Base-by-base conservation (phyloP, 2,888 invertebrate species). In the Synergus itoensis region DNA sequence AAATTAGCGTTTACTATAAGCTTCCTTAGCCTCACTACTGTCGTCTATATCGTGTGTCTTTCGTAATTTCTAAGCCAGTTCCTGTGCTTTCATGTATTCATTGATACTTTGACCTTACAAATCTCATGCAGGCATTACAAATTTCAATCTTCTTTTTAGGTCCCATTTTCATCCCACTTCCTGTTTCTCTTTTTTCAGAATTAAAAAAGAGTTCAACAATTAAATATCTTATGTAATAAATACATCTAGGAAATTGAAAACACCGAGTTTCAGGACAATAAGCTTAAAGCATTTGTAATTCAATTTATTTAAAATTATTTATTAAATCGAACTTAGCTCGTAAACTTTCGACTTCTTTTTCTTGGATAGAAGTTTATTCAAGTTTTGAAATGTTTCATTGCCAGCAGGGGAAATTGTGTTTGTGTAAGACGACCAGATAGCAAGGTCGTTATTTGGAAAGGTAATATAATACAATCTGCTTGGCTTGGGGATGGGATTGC, bases 1-100 rank as follows among this genome's bases (percentile, higher is more conserved):
- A 90, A 90, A 91, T 90, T 88, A 90, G 87, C 89, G 86, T 90
- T 90, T 89, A 90, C 87, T 89, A 84, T 88, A 90, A 91, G 89
- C 90, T 84, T 83, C 84, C 84, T 83, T 86, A 86, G 86, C 86
- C 85, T 87, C 84, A 63, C 81, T 82, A 36, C 63, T 73, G 75
- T 76, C 67, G 63, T 78, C 79, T 81, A 80, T 83, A 75, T 78
- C 64, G 77, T 82, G 79, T 78, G 76, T 83, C 78, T 78, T 83
- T 77, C 62, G 67, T 82, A 84, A 83, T 83, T 78, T 79, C 77
- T 79, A 83, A 87, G 83, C 83, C 76, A 81, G 41, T 77, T 81
- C 81, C 75, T 76, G 48, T 43, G 60, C 64, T 82, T 80, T 64
- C 79, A 60, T 73, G 77, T 62, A 77, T 60, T 78, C 80, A 69